Percentiles rank a stretch among this genome's conserved stretches.
Evolutionary conservation across 1,140 invertebrate genomes (phyloP).

Genomic region (Micrasema minimum): DNA sequence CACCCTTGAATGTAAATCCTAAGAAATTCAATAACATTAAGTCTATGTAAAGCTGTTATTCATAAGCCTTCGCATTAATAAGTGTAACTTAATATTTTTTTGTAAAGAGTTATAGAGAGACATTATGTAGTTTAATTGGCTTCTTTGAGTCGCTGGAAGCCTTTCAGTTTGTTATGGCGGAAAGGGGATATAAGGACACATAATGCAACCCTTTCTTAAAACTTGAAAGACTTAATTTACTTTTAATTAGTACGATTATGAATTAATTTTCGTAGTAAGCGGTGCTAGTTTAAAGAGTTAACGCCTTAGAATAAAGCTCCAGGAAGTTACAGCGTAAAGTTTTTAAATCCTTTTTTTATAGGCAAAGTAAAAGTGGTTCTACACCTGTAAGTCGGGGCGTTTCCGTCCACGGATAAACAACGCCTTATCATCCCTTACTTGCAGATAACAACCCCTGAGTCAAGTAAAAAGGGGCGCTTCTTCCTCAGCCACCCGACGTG

Average conservation of each 20-base stretch:
- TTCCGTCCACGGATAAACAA: constrained; percentile 21
- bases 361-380: constrained; percentile 38
- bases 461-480: too few species aligned
- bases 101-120: neutral
- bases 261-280: constrained; percentile 7
- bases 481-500: too few species aligned
- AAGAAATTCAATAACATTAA: neutral
- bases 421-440: constrained; percentile 2
- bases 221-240: too few species aligned
- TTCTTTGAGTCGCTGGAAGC: constrained; percentile 13
- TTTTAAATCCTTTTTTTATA: constrained; percentile 42
- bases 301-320: constrained; percentile 14
- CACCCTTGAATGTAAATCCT: too few species aligned
- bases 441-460: too few species aligned
- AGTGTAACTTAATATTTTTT: constrained; percentile 7
- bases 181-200: neutral
- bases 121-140: constrained; percentile 27
- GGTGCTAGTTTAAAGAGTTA: too few species aligned
- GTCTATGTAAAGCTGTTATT: neutral
- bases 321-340: constrained; percentile 36
- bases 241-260: constrained; percentile 14
- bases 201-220: neutral
- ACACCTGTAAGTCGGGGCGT: constrained; percentile 36
- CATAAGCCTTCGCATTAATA: constrained; percentile 20
- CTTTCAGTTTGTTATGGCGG: constrained; percentile 24